Evolutionary conservation across 2,797 vertebrate genomes (phyloP), one percentile per base, ranked within the genome.

Genomic region (Thaleichthys pacificus): DNA sequence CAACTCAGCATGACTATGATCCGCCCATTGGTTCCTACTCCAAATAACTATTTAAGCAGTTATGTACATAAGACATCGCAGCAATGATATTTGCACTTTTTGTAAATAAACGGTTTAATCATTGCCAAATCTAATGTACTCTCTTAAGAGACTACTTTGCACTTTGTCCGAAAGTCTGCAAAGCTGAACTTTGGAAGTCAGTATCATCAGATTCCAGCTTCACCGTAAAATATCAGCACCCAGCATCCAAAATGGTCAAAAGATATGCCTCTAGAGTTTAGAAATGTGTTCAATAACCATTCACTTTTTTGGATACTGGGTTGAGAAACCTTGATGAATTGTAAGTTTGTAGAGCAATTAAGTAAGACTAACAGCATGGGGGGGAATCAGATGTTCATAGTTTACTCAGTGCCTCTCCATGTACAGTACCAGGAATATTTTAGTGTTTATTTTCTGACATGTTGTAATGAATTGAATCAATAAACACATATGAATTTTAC

Each of bases 401-500:
- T 61, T 77, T 66, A 42, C 17, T 14, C n/a, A 54, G 15, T 85
- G 68, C 63, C 75, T 82, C 77, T 82, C 68, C 56, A 62, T 86
- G 89, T 88, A 89, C 79, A 86, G 82, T 80, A 75, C 79, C 65
- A 83, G 35, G 74, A 72, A 74, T 71, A 19, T 19, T 73, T 3
- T 77, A 76, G 72, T 83, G 76, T 83, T 74, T 81, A 71, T 87
- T 80, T 80, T 82, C 30, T 77, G 66, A 81, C 56, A 76, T 78
- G 38, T 75, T 75, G 6, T 11, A 57, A 79, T 60, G 56, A 38
- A 26, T 28, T 57, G 71, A 73, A 63, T 80, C 57, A 89, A 85
- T 86, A 80, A 89, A 87, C 66, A 0, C 8, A n/a, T n/a, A n/a
- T 57, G 22, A 2, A 17, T 32, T 49, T 51, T 65, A 5, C 15